phyloP scores from a whole-genome alignment of 1,140 invertebrate genomes.

The Delia radicum region DNA sequence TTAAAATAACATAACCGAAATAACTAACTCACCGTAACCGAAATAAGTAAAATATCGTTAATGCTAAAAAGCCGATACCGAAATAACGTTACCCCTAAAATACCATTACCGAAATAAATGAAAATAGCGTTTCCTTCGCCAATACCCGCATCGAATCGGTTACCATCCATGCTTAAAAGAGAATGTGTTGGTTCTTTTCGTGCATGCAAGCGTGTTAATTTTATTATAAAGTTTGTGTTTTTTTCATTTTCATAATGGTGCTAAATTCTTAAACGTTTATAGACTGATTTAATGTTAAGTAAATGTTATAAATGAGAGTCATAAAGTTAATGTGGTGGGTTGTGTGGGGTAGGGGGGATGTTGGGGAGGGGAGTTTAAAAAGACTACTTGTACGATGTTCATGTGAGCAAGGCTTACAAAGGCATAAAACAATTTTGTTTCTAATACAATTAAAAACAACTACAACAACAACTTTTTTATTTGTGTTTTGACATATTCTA shows the following conservation, averaged over 20 bases:
- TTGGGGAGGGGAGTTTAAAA: background rate
- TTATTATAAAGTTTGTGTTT: constrained; percentile 11
- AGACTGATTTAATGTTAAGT: constrained; percentile 31
- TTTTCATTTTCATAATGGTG: constrained; percentile 1
- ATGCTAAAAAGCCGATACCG: too few relatives aligned
- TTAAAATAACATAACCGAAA: too few relatives aligned
- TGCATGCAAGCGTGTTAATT: constrained; percentile 6
- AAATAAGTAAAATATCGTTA: too few relatives aligned
- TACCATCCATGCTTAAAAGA: too few relatives aligned
- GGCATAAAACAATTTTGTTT: background rate
- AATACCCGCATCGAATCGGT: too few relatives aligned
- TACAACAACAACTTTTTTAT: background rate
- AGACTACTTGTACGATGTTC: background rate
- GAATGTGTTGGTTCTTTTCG: background rate
- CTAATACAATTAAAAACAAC: background rate
- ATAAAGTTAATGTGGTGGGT: constrained; percentile 27
- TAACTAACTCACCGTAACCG: too few relatives aligned
- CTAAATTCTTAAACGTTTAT: constrained; percentile 30
- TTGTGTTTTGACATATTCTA: background rate
- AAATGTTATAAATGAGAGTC: constrained; percentile 25
- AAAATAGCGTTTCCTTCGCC: background rate
- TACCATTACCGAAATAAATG: background rate
- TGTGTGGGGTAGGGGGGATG: too few relatives aligned
- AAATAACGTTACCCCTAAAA: too few relatives aligned
- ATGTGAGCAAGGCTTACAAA: background rate